Conservation (phyloP, 2,113 vertebrate genomes). For the Patagioenas fasciata region DNA sequence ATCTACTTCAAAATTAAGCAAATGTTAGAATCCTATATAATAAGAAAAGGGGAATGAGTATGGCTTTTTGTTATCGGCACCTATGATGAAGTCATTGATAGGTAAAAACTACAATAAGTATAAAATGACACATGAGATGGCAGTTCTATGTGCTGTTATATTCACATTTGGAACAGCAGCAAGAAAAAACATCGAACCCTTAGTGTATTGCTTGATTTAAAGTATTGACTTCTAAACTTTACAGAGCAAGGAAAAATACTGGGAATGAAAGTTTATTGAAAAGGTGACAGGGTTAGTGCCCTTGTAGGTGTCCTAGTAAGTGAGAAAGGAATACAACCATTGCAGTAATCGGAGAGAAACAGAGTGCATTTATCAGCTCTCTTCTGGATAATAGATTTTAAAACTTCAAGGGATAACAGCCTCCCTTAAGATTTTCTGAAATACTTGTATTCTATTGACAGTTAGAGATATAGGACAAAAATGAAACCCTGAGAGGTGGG, state of each 20-base stretch:
- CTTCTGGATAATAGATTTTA: background rate
- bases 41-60: background rate
- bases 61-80: accelerated
- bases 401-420: background rate
- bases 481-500: background rate
- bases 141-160: background rate
- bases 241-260: background rate
- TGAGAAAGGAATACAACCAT: background rate
- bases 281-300: background rate
- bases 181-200: background rate
- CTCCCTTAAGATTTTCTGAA: background rate
- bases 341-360: background rate
- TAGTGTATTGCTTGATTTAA: background rate
- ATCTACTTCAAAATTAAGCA: background rate
- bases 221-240: background rate
- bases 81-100: background rate
- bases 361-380: background rate
- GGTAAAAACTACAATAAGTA: background rate
- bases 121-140: background rate
- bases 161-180: background rate
- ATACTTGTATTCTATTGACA: background rate
- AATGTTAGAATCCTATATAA: background rate
- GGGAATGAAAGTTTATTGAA: background rate
- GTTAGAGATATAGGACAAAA: background rate
- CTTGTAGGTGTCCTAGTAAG: background rate